Percentiles rank a stretch among this genome's conserved stretches.
These are phyloP conservation scores for Zeus faber DNA, from an alignment of 2,113 vertebrate genomes.

Conservation along the genomic window DNA sequence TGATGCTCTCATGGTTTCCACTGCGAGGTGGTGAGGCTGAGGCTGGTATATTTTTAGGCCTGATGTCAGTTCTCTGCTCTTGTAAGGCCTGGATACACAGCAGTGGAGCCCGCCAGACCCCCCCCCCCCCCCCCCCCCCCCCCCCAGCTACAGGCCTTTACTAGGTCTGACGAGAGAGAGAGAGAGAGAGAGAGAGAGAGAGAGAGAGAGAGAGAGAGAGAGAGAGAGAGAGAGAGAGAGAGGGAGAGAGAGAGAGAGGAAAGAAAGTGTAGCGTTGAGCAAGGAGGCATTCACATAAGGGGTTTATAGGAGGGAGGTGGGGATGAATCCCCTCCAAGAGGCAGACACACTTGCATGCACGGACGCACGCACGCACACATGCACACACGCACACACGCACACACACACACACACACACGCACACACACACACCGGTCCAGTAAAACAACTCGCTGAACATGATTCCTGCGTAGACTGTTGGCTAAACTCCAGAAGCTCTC, in stretches of 20 bases:
- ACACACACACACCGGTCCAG: conserved; percentile 13
- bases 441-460: conserved; percentile 60
- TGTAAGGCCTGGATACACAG: conserved; percentile 73
- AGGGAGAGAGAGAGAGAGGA: not conserved
- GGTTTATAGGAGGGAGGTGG: conserved; percentile 29
- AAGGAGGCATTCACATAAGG: conserved; percentile 20
- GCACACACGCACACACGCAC: not conserved
- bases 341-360: not conserved
- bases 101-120: conserved; percentile 52
- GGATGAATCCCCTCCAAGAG: conserved; percentile 10
- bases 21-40: conserved; percentile 57
- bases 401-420: conserved; percentile 9
- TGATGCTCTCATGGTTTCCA: conserved; percentile 74
- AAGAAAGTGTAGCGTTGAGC: not conserved
- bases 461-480: conserved; percentile 59
- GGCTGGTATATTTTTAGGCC: conserved; percentile 70
- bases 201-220: not conserved
- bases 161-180: conserved; percentile 27
- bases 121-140: not conserved
- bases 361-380: not conserved
- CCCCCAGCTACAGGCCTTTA: conserved; percentile 44
- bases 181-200: conserved; percentile 5
- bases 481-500: conserved; percentile 66
- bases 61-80: conserved; percentile 73
- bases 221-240: not conserved